phyloP scores from a whole-genome alignment of 2,113 vertebrate genomes.

The Ptilonorhynchus violaceus region DNA sequence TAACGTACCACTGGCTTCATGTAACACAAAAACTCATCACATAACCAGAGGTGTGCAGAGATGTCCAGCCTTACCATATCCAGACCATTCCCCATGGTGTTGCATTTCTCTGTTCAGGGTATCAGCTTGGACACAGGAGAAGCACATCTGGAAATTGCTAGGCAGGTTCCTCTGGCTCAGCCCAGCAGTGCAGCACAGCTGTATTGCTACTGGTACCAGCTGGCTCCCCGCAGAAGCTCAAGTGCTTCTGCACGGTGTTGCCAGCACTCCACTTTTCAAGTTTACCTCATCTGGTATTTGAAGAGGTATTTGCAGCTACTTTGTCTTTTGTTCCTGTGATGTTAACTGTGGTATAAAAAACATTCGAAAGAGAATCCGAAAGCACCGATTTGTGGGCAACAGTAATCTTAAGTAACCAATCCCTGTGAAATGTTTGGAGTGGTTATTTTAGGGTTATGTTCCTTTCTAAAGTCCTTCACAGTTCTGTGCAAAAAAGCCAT shows the following conservation, averaged over 20 bases:
- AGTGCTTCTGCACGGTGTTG: neutral
- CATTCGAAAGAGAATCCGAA: neutral
- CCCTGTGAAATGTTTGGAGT: neutral
- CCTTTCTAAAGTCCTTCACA: neutral
- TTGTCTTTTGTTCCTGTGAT: neutral
- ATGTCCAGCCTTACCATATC: neutral
- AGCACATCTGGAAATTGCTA: neutral
- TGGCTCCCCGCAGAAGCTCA: neutral
- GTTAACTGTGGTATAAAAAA: neutral
- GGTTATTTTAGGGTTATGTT: neutral
- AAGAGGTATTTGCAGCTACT: neutral
- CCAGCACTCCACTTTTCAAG: neutral
- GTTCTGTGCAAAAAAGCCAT: neutral
- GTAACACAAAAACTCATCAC: neutral
- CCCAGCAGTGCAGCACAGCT: neutral
- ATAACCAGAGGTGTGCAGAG: accelerated
- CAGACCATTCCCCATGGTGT: neutral
- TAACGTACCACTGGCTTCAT: neutral
- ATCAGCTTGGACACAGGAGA: neutral
- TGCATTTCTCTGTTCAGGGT: neutral
- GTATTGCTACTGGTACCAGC: neutral
- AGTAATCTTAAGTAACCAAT: neutral
- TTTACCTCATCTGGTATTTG: neutral
- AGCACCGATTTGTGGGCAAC: neutral
- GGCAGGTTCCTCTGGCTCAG: neutral